Conservation (phyloP, 92 coral and sea anemone species). For the Metridium senile region DNA sequence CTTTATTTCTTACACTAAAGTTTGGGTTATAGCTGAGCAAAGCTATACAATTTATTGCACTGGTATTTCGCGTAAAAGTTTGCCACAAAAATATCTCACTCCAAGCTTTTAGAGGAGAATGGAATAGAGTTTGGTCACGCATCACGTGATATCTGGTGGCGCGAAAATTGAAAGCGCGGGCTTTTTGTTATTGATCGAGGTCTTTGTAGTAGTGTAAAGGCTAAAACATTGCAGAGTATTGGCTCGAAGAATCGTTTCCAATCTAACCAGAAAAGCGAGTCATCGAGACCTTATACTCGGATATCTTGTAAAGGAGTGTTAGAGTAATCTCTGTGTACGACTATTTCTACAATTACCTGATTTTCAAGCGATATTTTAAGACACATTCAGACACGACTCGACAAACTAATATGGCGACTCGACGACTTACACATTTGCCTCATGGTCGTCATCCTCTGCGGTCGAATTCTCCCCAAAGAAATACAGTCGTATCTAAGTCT, state of each 20-base stretch:
- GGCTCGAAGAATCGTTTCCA: slow-evolving; percentile 24
- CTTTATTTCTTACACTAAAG: no score
- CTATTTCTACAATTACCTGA: not conserved
- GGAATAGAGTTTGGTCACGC: slow-evolving; percentile 23
- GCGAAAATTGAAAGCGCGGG: slow-evolving; percentile 99
- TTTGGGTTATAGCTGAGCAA: no score
- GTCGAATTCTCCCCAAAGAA: slow-evolving; percentile 67
- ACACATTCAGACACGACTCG: not conserved
- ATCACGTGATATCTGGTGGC: slow-evolving; percentile 91
- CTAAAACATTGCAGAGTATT: not conserved
- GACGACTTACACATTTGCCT: slow-evolving; percentile 51
- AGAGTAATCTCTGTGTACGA: not conserved
- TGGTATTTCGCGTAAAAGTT: no score
- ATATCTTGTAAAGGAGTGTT: not conserved
- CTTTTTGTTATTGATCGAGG: slow-evolving; percentile 50
- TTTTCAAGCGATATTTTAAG: slow-evolving; percentile 11
- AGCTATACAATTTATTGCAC: no score
- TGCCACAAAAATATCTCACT: no score
- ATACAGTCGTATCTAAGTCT: slow-evolving; percentile 35
- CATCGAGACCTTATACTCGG: slow-evolving; percentile 16
- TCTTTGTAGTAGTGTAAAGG: slow-evolving; percentile 5
- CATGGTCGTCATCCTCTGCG: slow-evolving; percentile 80
- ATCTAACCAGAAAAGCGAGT: not conserved
- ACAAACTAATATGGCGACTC: slow-evolving; percentile 52
- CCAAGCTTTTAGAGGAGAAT: no score